Conservation (phyloP, 2,797 vertebrate species). For the Enteromius trimaculatus region DNA sequence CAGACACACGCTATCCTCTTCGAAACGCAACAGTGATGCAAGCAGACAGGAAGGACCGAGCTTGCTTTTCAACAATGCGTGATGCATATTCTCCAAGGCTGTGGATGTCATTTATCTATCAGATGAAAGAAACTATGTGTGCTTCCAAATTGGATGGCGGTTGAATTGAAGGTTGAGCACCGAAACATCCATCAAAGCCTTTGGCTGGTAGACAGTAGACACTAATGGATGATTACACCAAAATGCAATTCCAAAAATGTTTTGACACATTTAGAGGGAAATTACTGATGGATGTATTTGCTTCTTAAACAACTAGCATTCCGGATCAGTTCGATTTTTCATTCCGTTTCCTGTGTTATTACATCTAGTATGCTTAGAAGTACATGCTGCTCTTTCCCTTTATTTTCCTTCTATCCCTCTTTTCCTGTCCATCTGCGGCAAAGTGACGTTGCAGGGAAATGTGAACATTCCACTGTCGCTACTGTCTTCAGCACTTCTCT, state of each 20-base stretch:
- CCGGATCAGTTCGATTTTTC: not conserved
- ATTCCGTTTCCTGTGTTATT: slow-evolving; percentile 11
- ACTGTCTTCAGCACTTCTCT: not conserved
- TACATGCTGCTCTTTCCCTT: slow-evolving; percentile 7
- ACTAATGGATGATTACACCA: slow-evolving; percentile 41
- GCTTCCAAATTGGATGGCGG: slow-evolving; percentile 33
- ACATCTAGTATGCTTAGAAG: not conserved
- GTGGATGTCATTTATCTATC: slow-evolving; percentile 45
- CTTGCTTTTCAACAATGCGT: slow-evolving; percentile 22
- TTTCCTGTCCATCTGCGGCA: slow-evolving; percentile 50
- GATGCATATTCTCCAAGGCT: slow-evolving; percentile 36
- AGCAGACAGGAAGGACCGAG: not conserved
- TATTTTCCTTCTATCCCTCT: not conserved
- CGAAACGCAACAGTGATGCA: slow-evolving; percentile 27
- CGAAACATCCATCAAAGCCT: slow-evolving; percentile 35
- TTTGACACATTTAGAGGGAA: slow-evolving; percentile 29
- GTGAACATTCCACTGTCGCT: slow-evolving; percentile 28
- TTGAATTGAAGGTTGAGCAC: slow-evolving; percentile 16
- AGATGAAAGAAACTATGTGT: slow-evolving; percentile 45
- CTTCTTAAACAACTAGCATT: slow-evolving; percentile 12
- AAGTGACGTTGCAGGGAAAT: slow-evolving; percentile 32
- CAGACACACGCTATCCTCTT: not conserved
- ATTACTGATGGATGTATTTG: slow-evolving; percentile 6
- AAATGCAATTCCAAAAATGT: slow-evolving; percentile 26
- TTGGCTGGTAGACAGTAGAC: slow-evolving; percentile 14